phyloP scores from a whole-genome alignment of 1,140 invertebrate genomes.

The Aphelenchoides fujianensis region DNA sequence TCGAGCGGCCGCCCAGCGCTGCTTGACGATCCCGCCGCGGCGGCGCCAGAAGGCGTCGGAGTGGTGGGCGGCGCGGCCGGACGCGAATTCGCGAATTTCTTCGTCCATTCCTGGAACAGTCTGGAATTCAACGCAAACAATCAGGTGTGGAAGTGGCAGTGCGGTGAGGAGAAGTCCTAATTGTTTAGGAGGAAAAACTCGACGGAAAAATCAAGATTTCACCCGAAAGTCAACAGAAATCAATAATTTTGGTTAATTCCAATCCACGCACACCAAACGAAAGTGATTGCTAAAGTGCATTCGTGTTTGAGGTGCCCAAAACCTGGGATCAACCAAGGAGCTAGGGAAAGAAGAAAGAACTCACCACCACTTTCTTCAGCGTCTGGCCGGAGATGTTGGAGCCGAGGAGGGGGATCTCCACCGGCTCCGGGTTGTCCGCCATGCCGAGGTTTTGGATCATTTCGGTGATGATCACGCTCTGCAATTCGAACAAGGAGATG shows the following conservation, averaged over 20 bases:
- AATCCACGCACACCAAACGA: background rate
- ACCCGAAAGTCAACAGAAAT: too few species aligned
- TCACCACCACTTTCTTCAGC: background rate
- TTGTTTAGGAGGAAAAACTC: too few species aligned
- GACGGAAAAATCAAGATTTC: too few species aligned
- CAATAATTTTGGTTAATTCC: too few species aligned
- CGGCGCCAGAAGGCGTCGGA: too few species aligned
- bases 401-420: background rate
- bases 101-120: constrained; percentile 2
- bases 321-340: background rate
- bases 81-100: background rate
- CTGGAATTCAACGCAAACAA: background rate
- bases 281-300: background rate
- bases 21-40: background rate
- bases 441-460: constrained; percentile 1
- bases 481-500: too few species aligned
- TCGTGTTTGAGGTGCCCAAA: background rate
- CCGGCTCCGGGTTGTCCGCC: background rate
- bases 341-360: background rate
- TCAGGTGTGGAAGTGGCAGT: too few species aligned
- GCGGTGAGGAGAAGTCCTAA: too few species aligned
- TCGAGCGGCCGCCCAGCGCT: background rate
- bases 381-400: background rate
- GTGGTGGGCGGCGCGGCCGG: background rate
- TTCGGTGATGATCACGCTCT: background rate